A percentile compares a stretch with the other conserved stretches of the same genome.
These are phyloP conservation scores for Lonchura striata DNA, from an alignment of 2,113 vertebrate species.

Conservation along the genomic window DNA sequence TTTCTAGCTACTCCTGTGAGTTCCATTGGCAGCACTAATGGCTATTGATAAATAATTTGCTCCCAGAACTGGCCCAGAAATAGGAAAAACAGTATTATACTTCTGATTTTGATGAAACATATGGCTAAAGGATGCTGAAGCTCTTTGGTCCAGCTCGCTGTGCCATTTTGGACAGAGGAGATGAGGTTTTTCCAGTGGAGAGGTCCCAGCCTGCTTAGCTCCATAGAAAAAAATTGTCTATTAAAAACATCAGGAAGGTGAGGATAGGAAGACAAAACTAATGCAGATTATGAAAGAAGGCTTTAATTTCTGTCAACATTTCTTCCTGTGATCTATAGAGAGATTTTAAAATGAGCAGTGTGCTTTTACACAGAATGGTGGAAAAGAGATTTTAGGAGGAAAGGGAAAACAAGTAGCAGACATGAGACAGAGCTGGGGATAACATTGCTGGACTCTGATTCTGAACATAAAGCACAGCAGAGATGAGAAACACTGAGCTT, in stretches of 20 bases:
- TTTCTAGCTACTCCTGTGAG: neutral
- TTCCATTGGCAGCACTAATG: neutral
- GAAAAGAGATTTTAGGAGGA: neutral
- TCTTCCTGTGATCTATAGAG: neutral
- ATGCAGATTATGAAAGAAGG: neutral
- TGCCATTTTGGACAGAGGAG: neutral
- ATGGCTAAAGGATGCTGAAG: neutral
- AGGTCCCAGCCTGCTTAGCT: neutral
- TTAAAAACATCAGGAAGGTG: neutral
- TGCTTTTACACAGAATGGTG: neutral
- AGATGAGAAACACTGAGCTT: neutral
- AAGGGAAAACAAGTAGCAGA: neutral
- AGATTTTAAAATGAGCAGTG: neutral
- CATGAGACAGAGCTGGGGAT: neutral
- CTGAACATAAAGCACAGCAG: neutral
- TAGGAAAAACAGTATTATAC: neutral
- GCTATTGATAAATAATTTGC: neutral
- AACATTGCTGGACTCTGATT: neutral
- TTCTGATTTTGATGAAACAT: neutral
- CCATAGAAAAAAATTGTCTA: neutral
- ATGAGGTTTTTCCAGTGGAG: neutral
- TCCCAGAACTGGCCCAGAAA: neutral
- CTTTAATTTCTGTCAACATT: neutral
- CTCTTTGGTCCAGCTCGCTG: neutral
- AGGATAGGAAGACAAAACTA: neutral